Evolutionary conservation across 2,113 vertebrate genomes (phyloP), one percentile per base, ranked within the genome.

Genomic region (Microcebus ravelobensis): DNA sequence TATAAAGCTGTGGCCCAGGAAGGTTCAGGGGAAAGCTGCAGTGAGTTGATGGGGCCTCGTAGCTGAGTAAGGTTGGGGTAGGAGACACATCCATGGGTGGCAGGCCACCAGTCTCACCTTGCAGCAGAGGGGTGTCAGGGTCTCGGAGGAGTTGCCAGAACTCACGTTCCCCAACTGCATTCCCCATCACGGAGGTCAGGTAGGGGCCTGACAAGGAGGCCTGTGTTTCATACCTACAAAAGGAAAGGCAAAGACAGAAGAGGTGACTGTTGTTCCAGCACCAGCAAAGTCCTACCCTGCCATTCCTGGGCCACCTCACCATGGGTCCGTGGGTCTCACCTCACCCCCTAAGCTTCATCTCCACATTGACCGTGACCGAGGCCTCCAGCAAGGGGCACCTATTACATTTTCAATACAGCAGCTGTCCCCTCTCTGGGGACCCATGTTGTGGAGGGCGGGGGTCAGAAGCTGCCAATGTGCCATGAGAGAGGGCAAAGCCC

Each of bases 111-210:
- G 45, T 92, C 99, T 99, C 92, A 99, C 99, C 99, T 98, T 99
- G 87, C 96, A 61, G 97, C 95, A 99, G 97, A 1, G 97, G 96
- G 1, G 63, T 98, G 84, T 97, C 92, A 7, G 99, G 98, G 2
- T 97, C 98, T 0, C 73, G 98, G 31, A 99, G 96, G 23, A 99
- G 96, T 87, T 99, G 99, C 99, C 99, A 99, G 96, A 99, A 99
- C 90, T 98, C 98, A 42, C 97, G 98, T 50, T 99, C 98, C 3
- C 90, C 98, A 0, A 98, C 98, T 79, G 96, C 97, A 88, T 99
- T 98, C 21, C 99, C 99, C 89, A 99, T 99, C 95, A 99, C 99
- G 0, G 90, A 84, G 8, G 98, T 99, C 89, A 99, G 97, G 90
- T 98, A 99, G 18, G 99, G 99, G 42, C 99, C 99, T 79, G 99